Percentiles rank a stretch among this genome's conserved stretches.
phyloP scores from a whole-genome alignment of 2,888 invertebrate genomes.

The Galerucella calmariensis region DNA sequence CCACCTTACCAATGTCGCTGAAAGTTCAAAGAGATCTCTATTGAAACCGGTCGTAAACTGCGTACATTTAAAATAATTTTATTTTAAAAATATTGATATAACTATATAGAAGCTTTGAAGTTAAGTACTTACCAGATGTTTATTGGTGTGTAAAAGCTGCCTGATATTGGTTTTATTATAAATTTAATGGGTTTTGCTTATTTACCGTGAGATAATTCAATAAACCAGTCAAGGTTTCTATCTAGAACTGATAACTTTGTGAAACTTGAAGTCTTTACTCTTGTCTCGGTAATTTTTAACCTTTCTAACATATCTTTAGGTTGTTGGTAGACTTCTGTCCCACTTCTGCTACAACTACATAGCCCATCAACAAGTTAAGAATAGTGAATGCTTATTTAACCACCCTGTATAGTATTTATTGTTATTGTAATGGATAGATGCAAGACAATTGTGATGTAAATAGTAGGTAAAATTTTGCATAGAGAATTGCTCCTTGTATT shows the following conservation, averaged over 20 bases:
- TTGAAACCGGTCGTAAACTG: background rate
- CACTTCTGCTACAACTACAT: no score
- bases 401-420: background rate
- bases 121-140: slow-evolving; percentile 4
- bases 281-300: no score
- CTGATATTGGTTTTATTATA: slow-evolving; percentile 3
- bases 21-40: background rate
- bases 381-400: background rate
- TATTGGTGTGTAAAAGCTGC: background rate
- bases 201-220: background rate
- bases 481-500: no score
- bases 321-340: no score
- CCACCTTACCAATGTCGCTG: background rate
- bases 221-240: background rate
- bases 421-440: background rate
- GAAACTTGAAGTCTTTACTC: background rate
- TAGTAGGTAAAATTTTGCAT: no score
- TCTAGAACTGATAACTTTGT: background rate
- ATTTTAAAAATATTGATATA: slow-evolving; percentile 3
- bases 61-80: background rate
- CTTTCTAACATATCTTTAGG: no score
- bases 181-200: background rate
- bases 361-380: no score
- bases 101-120: background rate
- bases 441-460: background rate